A percentile compares a stretch with the other conserved stretches of the same genome.
Conservation (phyloP, 2,797 vertebrate species). For the Labeo calbasu region DNA sequence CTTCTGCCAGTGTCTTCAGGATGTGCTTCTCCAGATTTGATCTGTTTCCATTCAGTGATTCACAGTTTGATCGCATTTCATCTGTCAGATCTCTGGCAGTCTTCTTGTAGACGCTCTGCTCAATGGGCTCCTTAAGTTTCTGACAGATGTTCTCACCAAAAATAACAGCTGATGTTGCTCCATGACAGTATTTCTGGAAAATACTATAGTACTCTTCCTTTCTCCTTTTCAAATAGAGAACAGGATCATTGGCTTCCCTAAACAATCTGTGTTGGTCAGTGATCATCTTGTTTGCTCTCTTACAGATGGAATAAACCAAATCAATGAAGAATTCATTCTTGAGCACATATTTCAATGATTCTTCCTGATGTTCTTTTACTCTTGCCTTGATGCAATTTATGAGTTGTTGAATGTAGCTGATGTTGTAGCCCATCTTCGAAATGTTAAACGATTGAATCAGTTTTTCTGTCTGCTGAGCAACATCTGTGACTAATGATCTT, state of each 20-base stretch:
- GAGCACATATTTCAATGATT: background rate
- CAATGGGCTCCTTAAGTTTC: slow-evolving; percentile 63
- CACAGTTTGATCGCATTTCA: too few relatives aligned
- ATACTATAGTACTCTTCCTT: background rate
- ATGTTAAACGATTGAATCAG: background rate
- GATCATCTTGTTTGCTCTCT: background rate
- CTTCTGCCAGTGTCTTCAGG: too few relatives aligned
- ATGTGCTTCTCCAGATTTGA: too few relatives aligned
- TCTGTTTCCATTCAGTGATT: too few relatives aligned
- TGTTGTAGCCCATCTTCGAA: background rate
- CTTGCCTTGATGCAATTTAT: background rate
- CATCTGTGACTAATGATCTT: background rate
- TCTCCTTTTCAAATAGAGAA: background rate
- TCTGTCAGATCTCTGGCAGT: too few relatives aligned
- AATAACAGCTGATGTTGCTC: slow-evolving; percentile 59
- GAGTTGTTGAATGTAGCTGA: background rate
- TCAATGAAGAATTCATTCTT: background rate
- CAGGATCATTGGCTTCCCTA: background rate
- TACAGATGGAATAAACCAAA: background rate
- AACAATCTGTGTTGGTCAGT: slow-evolving; percentile 10
- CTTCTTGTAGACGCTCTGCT: background rate
- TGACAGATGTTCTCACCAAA: slow-evolving; percentile 65
- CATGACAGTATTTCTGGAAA: slow-evolving; percentile 67
- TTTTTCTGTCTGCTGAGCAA: slow-evolving; percentile 48
- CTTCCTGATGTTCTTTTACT: background rate